Evolutionary conservation across 2,888 invertebrate genomes (phyloP), one percentile per base, ranked within the genome.

Genomic region (Dione vanillae): DNA sequence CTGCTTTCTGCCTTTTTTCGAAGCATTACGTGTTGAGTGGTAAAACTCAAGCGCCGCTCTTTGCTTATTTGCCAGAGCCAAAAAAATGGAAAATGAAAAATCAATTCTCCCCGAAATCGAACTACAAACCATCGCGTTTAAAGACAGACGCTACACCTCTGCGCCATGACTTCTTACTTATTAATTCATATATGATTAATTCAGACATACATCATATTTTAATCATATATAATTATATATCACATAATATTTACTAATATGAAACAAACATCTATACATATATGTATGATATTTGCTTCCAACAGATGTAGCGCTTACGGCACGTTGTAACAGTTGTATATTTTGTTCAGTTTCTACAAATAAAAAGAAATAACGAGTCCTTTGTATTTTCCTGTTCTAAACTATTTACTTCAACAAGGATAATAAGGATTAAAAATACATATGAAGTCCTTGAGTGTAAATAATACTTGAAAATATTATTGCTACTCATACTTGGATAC

Each of bases 381-480:
- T 37, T 7, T 54, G 37, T 54, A 35, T 54, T 19, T 54, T 19
- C 11, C 56, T 40, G 37, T 56, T 56, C n/a, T 56, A 16, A 56
- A 56, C 56, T 16, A 40, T 56, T 56, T 40, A 37, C 37, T 56
- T 56, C 16, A 37, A 54, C 19, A n/a, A 56, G 5, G 37, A 56
- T 56, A 56, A 56, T 12, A 52, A 12, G 37, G 54, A 54, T 54
- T 16, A 9, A 54, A 54, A 54, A n/a, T 54, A 5, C 35, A 35
- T 56, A 56, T 37, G 16, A 20, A 54, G 27, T 14, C 10, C 37
- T n/a, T 16, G 16, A 35, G 37, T 37, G 56, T 40, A 16, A 56
- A 12, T 16, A 56, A 56, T 37, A 56, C 37, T 56, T 40, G 11
- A 56, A 56, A 56, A 37, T 56, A 56, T 56, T 37, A 49, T 49